Conservation (phyloP, 2,113 vertebrate species). For the Phylloscopus whistleri region DNA sequence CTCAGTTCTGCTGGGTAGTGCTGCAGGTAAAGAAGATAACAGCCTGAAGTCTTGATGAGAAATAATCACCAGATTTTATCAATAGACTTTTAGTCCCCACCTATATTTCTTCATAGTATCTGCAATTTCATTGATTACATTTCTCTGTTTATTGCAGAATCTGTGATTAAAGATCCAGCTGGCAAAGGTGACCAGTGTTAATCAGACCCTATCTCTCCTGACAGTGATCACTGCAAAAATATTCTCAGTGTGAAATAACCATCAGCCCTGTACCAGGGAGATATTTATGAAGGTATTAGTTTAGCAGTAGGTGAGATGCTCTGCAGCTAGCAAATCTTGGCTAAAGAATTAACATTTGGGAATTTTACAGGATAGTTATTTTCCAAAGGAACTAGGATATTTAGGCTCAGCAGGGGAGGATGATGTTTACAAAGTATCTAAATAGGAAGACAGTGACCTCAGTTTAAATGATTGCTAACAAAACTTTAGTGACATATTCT, state of each 20-base stretch:
- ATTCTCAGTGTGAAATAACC: background rate
- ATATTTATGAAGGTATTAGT: background rate
- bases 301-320: background rate
- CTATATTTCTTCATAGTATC: conserved; percentile 27
- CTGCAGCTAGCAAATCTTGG: background rate
- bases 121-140: background rate
- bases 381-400: background rate
- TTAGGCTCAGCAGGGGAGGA: background rate
- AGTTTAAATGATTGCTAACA: background rate
- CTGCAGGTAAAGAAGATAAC: background rate
- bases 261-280: background rate
- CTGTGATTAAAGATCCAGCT: background rate
- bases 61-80: conserved; percentile 19
- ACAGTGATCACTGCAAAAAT: background rate
- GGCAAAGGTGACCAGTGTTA: conserved; percentile 6
- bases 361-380: background rate
- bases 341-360: background rate
- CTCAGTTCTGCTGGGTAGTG: background rate
- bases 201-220: background rate
- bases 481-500: background rate
- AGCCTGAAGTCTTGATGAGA: background rate
- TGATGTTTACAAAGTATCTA: background rate
- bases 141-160: background rate
- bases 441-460: background rate
- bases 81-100: background rate